Evolutionary conservation across 2,888 invertebrate genomes (phyloP), one percentile per base, ranked within the genome.

Genomic region (Lycophotia porphyrea): DNA sequence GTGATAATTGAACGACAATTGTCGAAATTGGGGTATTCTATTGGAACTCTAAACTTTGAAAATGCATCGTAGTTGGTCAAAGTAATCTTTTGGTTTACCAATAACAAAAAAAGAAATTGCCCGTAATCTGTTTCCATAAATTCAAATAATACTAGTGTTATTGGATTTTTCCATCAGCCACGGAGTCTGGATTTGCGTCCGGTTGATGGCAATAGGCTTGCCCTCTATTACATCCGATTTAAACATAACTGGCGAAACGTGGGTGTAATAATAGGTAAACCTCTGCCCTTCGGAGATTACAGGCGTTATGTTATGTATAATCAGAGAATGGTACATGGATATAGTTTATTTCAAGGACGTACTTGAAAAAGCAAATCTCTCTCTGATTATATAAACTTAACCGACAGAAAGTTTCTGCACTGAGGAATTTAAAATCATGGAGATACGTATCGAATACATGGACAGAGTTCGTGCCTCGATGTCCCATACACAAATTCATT

Each of bases 1-100:
- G 83, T 52, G 31, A 49, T 61, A 74, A 67, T 55, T 71, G 36
- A 76, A 76, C 49, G 74, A 64, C 75, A 61, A 63, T 36, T 66
- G 60, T 65, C 64, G 44, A 58, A 71, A 69, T 66, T 64, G 69
- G 34, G 63, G 71, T 52, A 49, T 76, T 68, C 34, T 68, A 72
- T 61, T 77, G 31, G 42, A 81, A 66, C 15, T 52, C 44, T 55
- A 15, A 63, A 47, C n/a, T 65, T 61, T 15, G 8, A 55, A 63
- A 67, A 47, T 34, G 34, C 66, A 80, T 44, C 9, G 7, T 61
- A 52, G 15, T 63, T 63, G 31, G 52, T 52, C 11, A 39, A 55
- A 39, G 31, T 39, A 34, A 24, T 27, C 21, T n/a, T 49, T 36
- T 52, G 18, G 18, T 24, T 61, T 52, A 44, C 36, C 27, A 5